Conservation (phyloP, 2,113 vertebrate genomes). For the Pteropus alecto region DNA sequence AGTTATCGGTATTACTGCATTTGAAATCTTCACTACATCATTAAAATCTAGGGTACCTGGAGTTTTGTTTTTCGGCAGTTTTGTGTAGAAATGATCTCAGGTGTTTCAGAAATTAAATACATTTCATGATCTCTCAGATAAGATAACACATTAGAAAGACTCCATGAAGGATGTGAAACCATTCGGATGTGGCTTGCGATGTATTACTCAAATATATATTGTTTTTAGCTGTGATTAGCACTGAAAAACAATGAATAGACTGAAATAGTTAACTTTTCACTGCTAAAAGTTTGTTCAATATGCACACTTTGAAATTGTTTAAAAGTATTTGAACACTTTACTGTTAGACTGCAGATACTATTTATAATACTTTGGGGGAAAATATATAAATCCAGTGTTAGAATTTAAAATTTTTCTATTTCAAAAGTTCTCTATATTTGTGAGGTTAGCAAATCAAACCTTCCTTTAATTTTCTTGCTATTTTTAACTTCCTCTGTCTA, state of each 20-base stretch:
- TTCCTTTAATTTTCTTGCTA: background rate
- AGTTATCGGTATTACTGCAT: constrained; percentile 62
- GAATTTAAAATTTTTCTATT: background rate
- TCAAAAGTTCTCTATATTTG: background rate
- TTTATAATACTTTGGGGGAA: constrained; percentile 6
- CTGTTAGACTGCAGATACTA: background rate
- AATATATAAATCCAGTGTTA: background rate
- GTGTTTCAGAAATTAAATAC: constrained; percentile 71
- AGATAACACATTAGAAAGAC: constrained; percentile 33
- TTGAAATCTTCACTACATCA: constrained; percentile 54
- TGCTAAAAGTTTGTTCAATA: background rate
- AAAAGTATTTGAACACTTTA: background rate
- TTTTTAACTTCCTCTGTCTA: background rate
- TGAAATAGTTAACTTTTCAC: background rate
- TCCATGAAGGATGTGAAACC: background rate
- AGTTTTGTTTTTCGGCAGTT: constrained; percentile 55
- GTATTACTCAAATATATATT: background rate
- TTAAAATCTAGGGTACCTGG: constrained; percentile 56
- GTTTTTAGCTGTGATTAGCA: background rate
- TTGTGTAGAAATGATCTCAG: constrained; percentile 53
- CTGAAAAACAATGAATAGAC: background rate
- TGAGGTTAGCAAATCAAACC: background rate
- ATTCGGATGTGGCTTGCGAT: background rate
- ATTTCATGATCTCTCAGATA: constrained; percentile 36
- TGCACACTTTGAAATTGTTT: background rate